Evolutionary conservation across 2,888 invertebrate genomes (phyloP).

Genomic region (Orthonychiurus folsomi): DNA sequence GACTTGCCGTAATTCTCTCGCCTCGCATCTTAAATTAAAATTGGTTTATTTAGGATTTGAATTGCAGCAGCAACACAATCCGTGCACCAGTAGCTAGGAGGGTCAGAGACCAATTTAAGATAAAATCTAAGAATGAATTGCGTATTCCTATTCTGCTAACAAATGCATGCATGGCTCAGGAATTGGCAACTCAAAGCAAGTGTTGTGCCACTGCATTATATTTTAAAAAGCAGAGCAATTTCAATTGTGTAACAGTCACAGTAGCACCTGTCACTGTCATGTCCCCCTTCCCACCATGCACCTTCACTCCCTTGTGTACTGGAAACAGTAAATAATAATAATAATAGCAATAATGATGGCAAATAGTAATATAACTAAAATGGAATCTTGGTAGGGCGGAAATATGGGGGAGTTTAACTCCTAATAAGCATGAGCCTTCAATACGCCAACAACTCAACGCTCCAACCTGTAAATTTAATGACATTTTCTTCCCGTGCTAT

Average conservation of each 20-base stretch:
- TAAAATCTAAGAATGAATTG: not conserved
- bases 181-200: not conserved
- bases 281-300: not conserved
- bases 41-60: not conserved
- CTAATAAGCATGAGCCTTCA: too few relatives aligned
- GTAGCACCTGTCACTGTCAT: not conserved
- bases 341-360: not conserved
- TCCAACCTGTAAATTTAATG: too few relatives aligned
- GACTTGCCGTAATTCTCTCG: too few relatives aligned
- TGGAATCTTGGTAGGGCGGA: too few relatives aligned
- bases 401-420: too few relatives aligned
- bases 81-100: not conserved
- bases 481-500: too few relatives aligned
- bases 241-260: not conserved
- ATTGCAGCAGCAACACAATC: not conserved
- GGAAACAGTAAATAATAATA: not conserved
- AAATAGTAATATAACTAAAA: too few relatives aligned
- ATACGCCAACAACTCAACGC: too few relatives aligned
- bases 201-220: not conserved
- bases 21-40: not conserved
- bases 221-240: not conserved
- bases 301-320: not conserved
- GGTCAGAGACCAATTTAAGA: constrained; percentile 1
- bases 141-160: not conserved
- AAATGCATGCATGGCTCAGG: not conserved